Percentiles rank a stretch among this genome's conserved stretches.
These are phyloP conservation scores for Melieria picta DNA, from an alignment of 2,888 invertebrate genomes.

Conservation along the genomic window DNA sequence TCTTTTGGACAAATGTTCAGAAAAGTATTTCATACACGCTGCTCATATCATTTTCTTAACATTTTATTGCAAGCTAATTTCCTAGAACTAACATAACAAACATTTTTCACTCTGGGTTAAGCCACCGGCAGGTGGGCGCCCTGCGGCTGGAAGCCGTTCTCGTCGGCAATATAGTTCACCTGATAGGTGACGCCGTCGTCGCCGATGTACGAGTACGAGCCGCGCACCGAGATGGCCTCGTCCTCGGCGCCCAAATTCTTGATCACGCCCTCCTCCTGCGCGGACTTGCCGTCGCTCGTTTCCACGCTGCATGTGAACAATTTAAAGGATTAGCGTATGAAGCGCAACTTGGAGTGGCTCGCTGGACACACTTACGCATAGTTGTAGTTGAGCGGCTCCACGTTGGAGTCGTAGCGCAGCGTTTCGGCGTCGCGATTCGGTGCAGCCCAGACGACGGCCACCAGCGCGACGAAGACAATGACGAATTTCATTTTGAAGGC, in stretches of 20 bases:
- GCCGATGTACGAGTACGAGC: constrained; percentile 69
- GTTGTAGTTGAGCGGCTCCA: constrained; percentile 35
- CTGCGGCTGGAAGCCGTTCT: constrained; percentile 67
- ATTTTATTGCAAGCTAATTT: too few relatives aligned
- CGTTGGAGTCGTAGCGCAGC: constrained; percentile 39
- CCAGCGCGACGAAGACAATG: constrained; percentile 58
- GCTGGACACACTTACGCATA: constrained; percentile 28
- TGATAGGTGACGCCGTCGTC: constrained; percentile 71
- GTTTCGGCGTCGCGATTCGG: constrained; percentile 40
- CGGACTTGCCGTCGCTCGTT: constrained; percentile 69
- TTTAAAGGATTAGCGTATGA: not conserved
- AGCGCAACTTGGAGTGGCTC: not conserved
- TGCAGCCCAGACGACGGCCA: constrained; percentile 49
- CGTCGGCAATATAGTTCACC: constrained; percentile 67
- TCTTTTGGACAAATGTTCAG: too few relatives aligned
- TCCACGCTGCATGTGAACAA: constrained; percentile 41
- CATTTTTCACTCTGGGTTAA: constrained; percentile 36
- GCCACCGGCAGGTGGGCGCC: constrained; percentile 67
- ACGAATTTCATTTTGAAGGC: constrained; percentile 52
- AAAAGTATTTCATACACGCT: too few relatives aligned
- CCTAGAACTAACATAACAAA: too few relatives aligned
- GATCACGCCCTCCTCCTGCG: constrained; percentile 68
- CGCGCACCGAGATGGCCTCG: constrained; percentile 68
- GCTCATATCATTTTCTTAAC: too few relatives aligned
- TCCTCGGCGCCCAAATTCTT: constrained; percentile 69